These are phyloP conservation scores for Brachyalestes nurse DNA, from an alignment of 2,797 vertebrate species.

Conservation along the genomic window DNA sequence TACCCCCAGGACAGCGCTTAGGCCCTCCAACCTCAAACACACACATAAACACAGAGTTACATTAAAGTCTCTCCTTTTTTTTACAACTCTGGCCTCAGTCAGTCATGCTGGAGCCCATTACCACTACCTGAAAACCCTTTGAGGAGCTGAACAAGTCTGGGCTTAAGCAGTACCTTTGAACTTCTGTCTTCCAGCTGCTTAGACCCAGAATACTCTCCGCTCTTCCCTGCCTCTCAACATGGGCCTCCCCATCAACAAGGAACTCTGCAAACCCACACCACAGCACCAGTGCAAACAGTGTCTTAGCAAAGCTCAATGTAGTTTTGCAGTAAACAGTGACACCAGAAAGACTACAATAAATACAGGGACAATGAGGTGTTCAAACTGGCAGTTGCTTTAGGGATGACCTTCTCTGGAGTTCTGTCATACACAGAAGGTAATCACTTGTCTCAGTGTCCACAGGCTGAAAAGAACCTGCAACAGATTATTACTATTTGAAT, in stretches of 20 bases:
- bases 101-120: neutral
- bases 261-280: neutral
- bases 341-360: neutral
- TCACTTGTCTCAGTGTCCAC: constrained; percentile 22
- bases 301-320: neutral
- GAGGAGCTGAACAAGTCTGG: constrained; percentile 3
- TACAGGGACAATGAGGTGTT: neutral
- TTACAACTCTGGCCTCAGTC: constrained; percentile 23
- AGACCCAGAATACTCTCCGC: neutral
- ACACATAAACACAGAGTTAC: neutral
- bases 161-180: constrained; percentile 8
- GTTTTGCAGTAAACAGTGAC: neutral
- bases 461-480: constrained; percentile 13
- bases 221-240: neutral
- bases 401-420: neutral
- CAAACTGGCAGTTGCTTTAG: neutral
- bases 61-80: neutral
- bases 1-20: constrained; percentile 59
- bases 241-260: too few species aligned
- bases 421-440: neutral
- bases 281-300: neutral
- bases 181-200: constrained; percentile 22
- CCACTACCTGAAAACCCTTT: constrained; percentile 5
- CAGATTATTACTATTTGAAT: constrained; percentile 26
- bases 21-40: neutral